A percentile compares a stretch with the other conserved stretches of the same genome.
Evolutionary conservation across 2,113 vertebrate genomes (phyloP).

Genomic region (Malurus elegans): DNA sequence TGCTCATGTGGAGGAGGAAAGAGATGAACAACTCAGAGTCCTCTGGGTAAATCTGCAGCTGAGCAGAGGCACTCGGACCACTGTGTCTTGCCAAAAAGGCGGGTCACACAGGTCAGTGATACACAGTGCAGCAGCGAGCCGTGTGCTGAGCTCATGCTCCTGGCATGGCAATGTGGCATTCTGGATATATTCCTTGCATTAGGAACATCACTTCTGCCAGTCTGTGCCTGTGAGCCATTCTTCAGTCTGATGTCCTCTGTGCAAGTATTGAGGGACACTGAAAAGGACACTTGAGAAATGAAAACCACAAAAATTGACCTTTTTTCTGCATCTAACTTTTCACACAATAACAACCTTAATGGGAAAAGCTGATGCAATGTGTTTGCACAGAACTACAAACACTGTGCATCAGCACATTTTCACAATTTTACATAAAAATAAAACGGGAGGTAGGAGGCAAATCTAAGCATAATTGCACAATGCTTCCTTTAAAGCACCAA

Average conservation of each 20-base stretch:
- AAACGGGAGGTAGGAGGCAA: background rate
- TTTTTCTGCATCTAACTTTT: background rate
- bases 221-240: background rate
- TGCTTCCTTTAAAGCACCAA: background rate
- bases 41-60: background rate
- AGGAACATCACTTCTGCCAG: background rate
- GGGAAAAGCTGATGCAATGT: background rate
- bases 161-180: rapidly evolving
- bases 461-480: background rate
- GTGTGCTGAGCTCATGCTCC: background rate
- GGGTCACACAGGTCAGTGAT: background rate
- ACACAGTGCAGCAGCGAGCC: background rate
- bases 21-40: background rate
- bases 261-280: rapidly evolving
- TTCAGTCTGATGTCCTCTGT: background rate
- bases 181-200: background rate
- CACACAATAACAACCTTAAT: background rate
- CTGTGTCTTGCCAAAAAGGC: background rate
- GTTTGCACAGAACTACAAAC: background rate
- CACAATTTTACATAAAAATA: background rate
- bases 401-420: background rate
- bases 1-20: background rate
- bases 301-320: background rate
- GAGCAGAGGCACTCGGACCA: background rate
- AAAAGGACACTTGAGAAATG: background rate